These are phyloP conservation scores for Eugnorisma glareosa DNA, from an alignment of 2,888 invertebrate species.

Conservation along the genomic window DNA sequence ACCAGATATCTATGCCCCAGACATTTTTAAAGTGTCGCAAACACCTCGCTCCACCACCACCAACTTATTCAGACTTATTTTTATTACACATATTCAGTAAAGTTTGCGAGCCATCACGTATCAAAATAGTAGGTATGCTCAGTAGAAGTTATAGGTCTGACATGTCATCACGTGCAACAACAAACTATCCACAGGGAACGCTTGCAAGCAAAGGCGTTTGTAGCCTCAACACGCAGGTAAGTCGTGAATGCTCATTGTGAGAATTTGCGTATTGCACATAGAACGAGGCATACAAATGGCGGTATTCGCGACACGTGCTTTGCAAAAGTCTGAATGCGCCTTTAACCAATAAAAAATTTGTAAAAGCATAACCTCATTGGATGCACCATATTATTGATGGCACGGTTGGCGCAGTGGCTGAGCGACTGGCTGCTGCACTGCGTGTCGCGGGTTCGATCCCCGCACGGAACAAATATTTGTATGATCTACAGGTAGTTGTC, in stretches of 20 bases:
- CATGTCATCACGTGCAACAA: slow-evolving; percentile 30
- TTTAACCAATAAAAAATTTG: neutral
- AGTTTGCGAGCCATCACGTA: slow-evolving; percentile 28
- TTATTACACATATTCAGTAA: neutral
- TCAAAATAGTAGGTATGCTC: slow-evolving; percentile 7
- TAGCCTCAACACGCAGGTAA: slow-evolving; percentile 18
- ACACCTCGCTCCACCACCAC: neutral
- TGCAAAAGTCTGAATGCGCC: neutral
- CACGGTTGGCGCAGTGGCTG: too few relatives aligned
- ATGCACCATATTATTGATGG: neutral
- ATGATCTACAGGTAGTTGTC: too few relatives aligned
- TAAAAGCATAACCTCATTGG: neutral
- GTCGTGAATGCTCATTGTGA: slow-evolving; percentile 5
- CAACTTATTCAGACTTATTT: neutral
- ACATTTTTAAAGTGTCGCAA: neutral
- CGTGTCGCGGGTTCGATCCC: too few relatives aligned
- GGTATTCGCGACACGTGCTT: neutral
- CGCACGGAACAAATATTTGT: too few relatives aligned
- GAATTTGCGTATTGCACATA: slow-evolving; percentile 13
- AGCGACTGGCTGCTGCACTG: too few relatives aligned
- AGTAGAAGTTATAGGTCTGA: slow-evolving; percentile 18
- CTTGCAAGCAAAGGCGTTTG: slow-evolving; percentile 11
- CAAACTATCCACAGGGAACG: slow-evolving; percentile 26
- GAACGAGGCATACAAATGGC: neutral
- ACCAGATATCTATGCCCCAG: too few relatives aligned